Percentiles rank a stretch among this genome's conserved stretches.
phyloP scores from a whole-genome alignment of 1,140 invertebrate species.

The Oryctes rhinoceros region DNA sequence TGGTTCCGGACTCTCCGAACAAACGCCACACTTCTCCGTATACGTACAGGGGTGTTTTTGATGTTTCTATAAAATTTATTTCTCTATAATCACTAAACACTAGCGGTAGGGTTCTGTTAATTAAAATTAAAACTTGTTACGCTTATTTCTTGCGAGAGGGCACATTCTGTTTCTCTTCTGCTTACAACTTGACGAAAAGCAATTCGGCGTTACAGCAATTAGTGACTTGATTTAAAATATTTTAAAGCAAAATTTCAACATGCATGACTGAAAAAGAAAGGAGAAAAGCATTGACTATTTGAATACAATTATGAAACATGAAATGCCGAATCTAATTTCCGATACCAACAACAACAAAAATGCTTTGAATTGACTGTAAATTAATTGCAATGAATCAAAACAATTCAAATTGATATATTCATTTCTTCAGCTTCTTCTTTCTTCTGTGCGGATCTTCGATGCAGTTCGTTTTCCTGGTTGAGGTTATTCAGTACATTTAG shows the following conservation, averaged over 20 bases:
- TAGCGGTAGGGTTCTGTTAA: neutral
- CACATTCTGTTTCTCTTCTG: neutral
- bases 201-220: neutral
- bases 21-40: neutral
- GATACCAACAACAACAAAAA: too few species aligned
- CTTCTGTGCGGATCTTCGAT: too few species aligned
- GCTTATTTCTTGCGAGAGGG: neutral
- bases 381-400: too few species aligned
- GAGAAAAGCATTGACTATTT: neutral
- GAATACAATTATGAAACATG: too few species aligned
- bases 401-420: neutral
- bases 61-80: conserved; percentile 34
- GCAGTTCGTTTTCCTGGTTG: too few species aligned
- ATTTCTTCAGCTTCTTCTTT: neutral
- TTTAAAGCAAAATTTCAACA: conserved; percentile 21
- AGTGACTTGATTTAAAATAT: neutral
- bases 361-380: too few species aligned
- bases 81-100: neutral
- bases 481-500: too few species aligned
- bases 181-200: neutral
- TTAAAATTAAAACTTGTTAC: neutral
- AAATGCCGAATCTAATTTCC: too few species aligned
- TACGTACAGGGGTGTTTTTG: neutral
- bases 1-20: conserved; percentile 2
- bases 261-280: conserved; percentile 22